Base-by-base conservation (phyloP, 2,113 vertebrate species). In the Bostrychus sinensis region DNA sequence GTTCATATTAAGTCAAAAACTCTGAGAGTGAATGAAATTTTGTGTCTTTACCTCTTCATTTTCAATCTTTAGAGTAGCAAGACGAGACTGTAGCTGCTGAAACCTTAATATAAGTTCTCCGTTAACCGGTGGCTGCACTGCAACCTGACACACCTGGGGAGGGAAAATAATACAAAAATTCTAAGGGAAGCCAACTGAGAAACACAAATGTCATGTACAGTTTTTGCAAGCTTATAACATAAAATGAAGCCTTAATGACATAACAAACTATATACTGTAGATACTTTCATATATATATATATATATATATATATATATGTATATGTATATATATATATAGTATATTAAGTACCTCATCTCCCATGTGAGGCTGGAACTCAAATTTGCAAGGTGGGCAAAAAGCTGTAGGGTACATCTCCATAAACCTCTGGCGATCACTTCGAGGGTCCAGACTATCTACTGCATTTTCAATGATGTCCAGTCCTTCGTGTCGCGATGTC, bases 381-480 rank as follows among this genome's bases (percentile, higher is more conserved):
- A 99, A 98, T 72, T 96, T 98, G 67, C 95, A 50, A 0, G 97
- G 97, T 12, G 97, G 97, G 64, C 97, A 99, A 89, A 99, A 99
- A 0, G 96, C 95, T 0, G 92, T 92, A 10, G 96, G 96, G 82
- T 93, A 98, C 97, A 98, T 96, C 91, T 99, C 96, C 97, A 99
- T 96, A 82, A 99, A 97, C 72, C 97, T 93, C 90, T 99, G 97
- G 16, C 98, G 94, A 89, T 99, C 97, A 56, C 93, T 99, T 51
- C 96, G 92, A 1, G 95, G 96, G 82, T 99, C 97, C 90, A 99
- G 83, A 72, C 93, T 96, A 90, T 99, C 97, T 70, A 99, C 97
- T 0, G 97, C 97, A 26, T 97, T 99, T 86, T 99, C 97, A 36
- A 99, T 98, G 72, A 99, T 98, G 90, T 99, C 97, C 30, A 99